phyloP scores from a whole-genome alignment of 2,888 invertebrate genomes.

The Acanthacorydalis orientalis region DNA sequence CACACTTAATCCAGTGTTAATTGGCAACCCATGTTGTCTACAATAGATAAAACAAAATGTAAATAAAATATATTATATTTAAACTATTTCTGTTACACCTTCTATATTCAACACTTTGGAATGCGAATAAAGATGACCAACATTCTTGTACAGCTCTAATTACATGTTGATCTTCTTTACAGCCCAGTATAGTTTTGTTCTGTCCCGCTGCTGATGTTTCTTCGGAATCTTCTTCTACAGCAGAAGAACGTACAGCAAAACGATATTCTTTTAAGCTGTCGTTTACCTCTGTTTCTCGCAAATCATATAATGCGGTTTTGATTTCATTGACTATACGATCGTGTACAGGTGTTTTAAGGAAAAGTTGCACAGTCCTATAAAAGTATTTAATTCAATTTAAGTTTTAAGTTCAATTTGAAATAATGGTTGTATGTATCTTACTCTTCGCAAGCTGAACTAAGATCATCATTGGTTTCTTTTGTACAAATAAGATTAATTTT shows the following conservation, averaged over 20 bases:
- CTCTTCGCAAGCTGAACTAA: conserved; percentile 34
- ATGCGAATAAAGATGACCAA: conserved; percentile 70
- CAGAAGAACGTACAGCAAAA: conserved; percentile 53
- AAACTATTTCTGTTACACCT: conserved; percentile 28
- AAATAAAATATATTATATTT: not conserved
- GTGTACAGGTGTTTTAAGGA: conserved; percentile 21
- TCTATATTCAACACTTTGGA: conserved; percentile 61
- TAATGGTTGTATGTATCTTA: conserved; percentile 16
- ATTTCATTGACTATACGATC: conserved; percentile 23
- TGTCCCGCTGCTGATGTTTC: conserved; percentile 73
- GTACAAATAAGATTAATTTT: conserved; percentile 34
- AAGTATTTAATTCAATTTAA: not conserved
- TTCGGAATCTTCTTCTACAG: conserved; percentile 63
- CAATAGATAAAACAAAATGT: conserved; percentile 1
- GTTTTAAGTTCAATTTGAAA: not conserved
- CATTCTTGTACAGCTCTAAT: conserved; percentile 45
- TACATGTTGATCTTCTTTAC: conserved; percentile 34
- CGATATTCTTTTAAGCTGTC: conserved; percentile 21
- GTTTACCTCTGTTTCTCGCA: conserved; percentile 8
- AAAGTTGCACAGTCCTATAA: conserved; percentile 17
- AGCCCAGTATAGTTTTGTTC: conserved; percentile 61
- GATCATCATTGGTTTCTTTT: conserved; percentile 27
- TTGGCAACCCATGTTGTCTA: conserved; percentile 56
- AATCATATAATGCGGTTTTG: conserved; percentile 10
- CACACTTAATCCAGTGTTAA: conserved; percentile 55